Base-by-base conservation (phyloP, 2,888 invertebrate species). In the Darwinula stevensoni region DNA sequence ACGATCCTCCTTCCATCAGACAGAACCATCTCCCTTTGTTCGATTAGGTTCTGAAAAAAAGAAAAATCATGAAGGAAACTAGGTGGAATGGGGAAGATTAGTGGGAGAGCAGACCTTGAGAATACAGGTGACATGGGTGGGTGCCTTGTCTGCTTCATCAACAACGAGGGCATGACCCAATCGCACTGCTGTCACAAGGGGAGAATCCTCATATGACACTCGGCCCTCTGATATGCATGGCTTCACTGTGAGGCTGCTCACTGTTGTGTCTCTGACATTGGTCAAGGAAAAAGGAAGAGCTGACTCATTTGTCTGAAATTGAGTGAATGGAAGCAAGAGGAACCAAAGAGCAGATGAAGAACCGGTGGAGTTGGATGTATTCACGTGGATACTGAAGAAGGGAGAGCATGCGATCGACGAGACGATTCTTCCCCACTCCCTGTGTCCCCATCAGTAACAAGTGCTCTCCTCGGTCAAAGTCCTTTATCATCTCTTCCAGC, bases 91-190 rank as follows among this genome's bases (percentile, higher is more conserved):
- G 5, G 11, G 13, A 12, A 14, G 14, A 35, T 13, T 22, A 18
- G 26, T n/a, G n/a, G n/a, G 14, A 9, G 13, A 27, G 38, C 32
- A 31, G 43, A 57, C 58, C 48, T 91, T 86, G 27, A 94, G 53
- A 40, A 94, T 76, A 48, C 86, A 86, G 0, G 91, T 88, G 0
- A 94, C 91, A 46, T 91, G 82, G 0, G 86, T 84, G 0, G 91
- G 88, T 0, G 91, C 91, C 49, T 94, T 94, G 50, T 94, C 91
- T 0, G 88, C 91, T 50, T 94, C 94, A 44, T 94, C 91, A 1
- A 94, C 68, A 0, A 94, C 78, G 34, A 94, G 58, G 5, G 91
- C 70, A 44, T 80, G 74, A 0, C 91, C 91, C 34, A 58, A 50
- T 50, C 74, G 74, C 0, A 84, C 80, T 0, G 91, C 88, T 43